Evolutionary conservation across 2,113 vertebrate species (phyloP).

Genomic region (Psephotus haematonotus): DNA sequence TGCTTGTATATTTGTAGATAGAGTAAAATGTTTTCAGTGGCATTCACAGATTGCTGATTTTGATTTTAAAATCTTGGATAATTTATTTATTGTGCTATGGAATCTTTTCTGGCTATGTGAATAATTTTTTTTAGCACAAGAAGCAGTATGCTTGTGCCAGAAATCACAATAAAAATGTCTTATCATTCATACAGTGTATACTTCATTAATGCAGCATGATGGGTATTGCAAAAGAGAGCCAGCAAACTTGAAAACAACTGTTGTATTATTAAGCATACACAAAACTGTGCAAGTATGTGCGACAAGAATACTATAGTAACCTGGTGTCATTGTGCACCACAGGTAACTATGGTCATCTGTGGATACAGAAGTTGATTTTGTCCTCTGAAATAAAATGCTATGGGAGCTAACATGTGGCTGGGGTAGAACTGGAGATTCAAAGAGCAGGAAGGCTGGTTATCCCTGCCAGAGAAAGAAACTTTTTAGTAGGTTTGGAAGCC

Average conservation of each 20-base stretch:
- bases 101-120: not conserved
- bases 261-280: not conserved
- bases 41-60: not conserved
- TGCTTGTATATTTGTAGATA: not conserved
- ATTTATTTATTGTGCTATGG: not conserved
- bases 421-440: not conserved
- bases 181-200: not conserved
- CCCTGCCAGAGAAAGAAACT: conserved; percentile 25
- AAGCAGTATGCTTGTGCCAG: not conserved
- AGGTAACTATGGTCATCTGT: not conserved
- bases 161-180: not conserved
- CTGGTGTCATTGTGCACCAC: not conserved
- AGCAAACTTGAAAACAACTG: not conserved
- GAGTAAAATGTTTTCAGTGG: not conserved
- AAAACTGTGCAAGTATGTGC: not conserved
- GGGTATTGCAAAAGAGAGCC: not conserved
- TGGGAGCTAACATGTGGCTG: not conserved
- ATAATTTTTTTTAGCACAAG: not conserved
- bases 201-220: not conserved
- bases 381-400: not conserved
- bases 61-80: not conserved
- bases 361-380: not conserved
- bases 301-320: not conserved
- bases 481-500: conserved; percentile 42
- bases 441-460: not conserved